Percentiles rank a stretch among this genome's conserved stretches.
Conservation (phyloP, 2,113 vertebrate genomes). For the Eubucco bourcierii region DNA sequence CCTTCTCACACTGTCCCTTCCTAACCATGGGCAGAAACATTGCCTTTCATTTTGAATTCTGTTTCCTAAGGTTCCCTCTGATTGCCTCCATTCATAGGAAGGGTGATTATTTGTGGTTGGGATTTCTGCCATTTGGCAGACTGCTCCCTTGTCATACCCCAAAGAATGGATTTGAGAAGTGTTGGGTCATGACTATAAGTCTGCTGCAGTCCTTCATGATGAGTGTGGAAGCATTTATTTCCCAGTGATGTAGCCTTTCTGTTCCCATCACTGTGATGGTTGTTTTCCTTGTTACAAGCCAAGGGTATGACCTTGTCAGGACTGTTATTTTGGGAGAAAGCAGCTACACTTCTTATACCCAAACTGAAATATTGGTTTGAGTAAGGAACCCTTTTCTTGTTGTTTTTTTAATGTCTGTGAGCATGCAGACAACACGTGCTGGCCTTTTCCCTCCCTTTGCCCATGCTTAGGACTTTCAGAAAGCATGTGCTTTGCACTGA, state of each 20-base stretch:
- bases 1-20: neutral
- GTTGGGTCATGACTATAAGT: neutral
- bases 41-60: neutral
- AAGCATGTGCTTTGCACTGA: constrained; percentile 42
- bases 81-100: neutral
- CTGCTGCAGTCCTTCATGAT: neutral
- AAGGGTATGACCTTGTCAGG: neutral
- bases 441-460: neutral
- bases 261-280: neutral
- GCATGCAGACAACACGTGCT: neutral
- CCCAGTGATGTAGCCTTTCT: neutral
- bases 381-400: neutral
- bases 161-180: neutral
- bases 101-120: neutral
- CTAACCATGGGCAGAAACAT: neutral
- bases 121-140: neutral
- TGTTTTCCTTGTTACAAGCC: neutral
- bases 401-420: neutral
- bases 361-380: neutral
- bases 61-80: neutral
- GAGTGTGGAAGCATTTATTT: neutral
- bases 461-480: neutral
- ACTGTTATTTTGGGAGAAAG: neutral
- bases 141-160: neutral
- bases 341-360: neutral